Evolutionary conservation across 2,888 invertebrate genomes (phyloP), one percentile per base, ranked within the genome.

Genomic region (Oscheius sp.): DNA sequence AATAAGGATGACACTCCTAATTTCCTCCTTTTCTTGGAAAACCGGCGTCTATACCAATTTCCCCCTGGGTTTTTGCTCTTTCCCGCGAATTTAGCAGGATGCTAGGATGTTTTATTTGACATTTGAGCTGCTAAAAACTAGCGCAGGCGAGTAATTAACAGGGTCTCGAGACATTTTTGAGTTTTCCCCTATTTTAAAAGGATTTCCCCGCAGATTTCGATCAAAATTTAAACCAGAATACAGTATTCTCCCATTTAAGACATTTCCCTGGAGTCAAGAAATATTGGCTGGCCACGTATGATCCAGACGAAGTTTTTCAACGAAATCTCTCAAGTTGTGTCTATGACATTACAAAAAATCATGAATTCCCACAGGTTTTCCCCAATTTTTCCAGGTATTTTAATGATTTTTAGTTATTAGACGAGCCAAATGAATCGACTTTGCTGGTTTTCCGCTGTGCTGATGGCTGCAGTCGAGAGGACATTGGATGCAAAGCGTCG

Each of bases 281-380:
- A 21, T 61, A 61, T 18, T 61, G 45, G 41, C 41, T 61, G 43
- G 61, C 61, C 7, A 41, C 61, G 6, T 61, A 21, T 43, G 45
- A 61, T n/a, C 41, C 43, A 2, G 61, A 61, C 18, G 61, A 61
- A n/a, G n/a, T 21, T 1, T 6, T 21, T 5, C 21, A 18, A n/a
- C 35, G 25, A 43, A 61, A 61, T 43, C 21, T 61, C 18, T 23
- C 61, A 16, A 61, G 25, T 43, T 61, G 61, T n/a, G 43, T 61
- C 41, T 61, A 61, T 45, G 61, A 61, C 13, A 41, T 61, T 7
- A 61, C 61, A 16, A 61, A 61, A 43, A 61, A 61, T 61, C 61
- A 61, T 21, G 61, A 61, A 43, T 61, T 61, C 43, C 61, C 61
- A 43, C 61, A 43, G 61, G 61, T 61, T 18, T 55, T 55, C 23